These are phyloP conservation scores for Limnephilus rhombicus DNA, from an alignment of 2,888 invertebrate species.

Conservation along the genomic window DNA sequence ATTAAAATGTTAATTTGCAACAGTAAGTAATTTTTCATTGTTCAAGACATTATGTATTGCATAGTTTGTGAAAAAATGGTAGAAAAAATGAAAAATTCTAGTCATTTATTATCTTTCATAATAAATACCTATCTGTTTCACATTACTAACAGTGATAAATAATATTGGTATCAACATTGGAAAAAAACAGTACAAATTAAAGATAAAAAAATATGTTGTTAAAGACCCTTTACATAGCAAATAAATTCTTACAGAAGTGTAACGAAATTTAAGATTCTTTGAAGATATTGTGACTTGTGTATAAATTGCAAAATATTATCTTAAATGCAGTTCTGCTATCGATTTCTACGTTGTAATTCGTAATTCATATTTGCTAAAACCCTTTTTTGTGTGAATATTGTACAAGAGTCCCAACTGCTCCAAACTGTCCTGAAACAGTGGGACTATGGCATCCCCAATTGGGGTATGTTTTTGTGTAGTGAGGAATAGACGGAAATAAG, in stretches of 20 bases:
- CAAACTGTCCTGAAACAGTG: too few relatives aligned
- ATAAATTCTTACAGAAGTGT: neutral
- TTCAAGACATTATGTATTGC: neutral
- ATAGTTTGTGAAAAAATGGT: neutral
- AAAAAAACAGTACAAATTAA: neutral
- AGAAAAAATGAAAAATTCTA: neutral
- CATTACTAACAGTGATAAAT: neutral
- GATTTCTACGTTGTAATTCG: neutral
- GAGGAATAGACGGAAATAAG: too few relatives aligned
- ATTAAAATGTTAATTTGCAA: neutral
- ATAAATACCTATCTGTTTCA: neutral
- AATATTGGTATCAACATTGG: neutral
- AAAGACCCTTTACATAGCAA: too few relatives aligned
- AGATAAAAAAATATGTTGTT: neutral
- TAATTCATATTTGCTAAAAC: too few relatives aligned
- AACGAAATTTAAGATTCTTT: neutral
- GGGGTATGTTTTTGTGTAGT: too few relatives aligned
- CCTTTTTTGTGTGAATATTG: too few relatives aligned
- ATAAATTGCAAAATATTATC: too few relatives aligned
- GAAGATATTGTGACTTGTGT: neutral
- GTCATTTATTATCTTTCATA: neutral
- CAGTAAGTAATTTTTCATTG: neutral
- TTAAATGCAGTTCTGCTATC: neutral
- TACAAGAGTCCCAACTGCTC: too few relatives aligned
- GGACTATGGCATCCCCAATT: too few relatives aligned